Base-by-base conservation (phyloP, 2,888 invertebrate species). In the Lepidochrysops patricia region DNA sequence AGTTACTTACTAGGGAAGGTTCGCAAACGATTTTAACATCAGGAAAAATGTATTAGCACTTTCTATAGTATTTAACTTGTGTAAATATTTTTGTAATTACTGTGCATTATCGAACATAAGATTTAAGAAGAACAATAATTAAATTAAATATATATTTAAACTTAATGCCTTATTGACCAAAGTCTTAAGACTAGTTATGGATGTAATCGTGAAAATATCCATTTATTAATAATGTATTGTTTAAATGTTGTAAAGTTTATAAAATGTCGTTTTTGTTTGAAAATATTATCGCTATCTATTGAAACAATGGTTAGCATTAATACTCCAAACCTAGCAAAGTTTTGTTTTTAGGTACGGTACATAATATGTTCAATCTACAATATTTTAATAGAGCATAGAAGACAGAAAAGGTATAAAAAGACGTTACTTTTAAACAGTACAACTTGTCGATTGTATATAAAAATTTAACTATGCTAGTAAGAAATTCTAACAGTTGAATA, bases 101-200 rank as follows among this genome's bases (percentile, higher is more conserved):
- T 74, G 72, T 75, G 77, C 81, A 83, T 75, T 75, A 80, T 80
- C 82, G 81, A 85, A 79, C 77, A 74, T 80, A 83, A 81, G 80
- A 77, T 74, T 50, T 85, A 84, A 84, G 84, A 72, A 86, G 87
- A 89, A 87, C 87, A 89, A 87, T 87, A 88, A 88, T 87, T 86
- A 87, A 87, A 86, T 69, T 69, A 81, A 79, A 72, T 77, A 84
- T 85, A 84, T 85, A 86, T 86, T 87, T 86, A 85, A 88, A 88
- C 86, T 88, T 89, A 87, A 87, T 88, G 89, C 89, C 89, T 89
- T 89, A 89, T 87, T 89, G 89, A 89, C 89, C 89, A 89, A 89
- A 88, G 88, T 88, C 88, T 87, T 84, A 86, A 87, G 87, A 87
- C 88, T 89, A 89, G 86, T 85, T 85, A 81, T 75, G 82, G 85